Conservation (phyloP, 2,797 vertebrate species). For the Falco concolor region DNA sequence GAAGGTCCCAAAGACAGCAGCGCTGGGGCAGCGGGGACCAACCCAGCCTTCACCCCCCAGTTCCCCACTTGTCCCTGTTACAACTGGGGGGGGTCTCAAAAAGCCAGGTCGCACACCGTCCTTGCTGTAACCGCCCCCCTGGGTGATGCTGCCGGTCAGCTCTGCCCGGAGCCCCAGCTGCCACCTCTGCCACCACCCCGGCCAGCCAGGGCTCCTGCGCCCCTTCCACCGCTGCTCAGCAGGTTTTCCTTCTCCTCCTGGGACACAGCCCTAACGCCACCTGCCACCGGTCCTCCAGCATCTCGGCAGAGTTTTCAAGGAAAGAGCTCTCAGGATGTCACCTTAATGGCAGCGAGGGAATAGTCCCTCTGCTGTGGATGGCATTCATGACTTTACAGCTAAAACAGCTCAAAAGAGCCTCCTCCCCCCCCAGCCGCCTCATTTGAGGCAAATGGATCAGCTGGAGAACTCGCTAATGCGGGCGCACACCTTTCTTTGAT, state of each 20-base stretch:
- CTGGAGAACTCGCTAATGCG: neutral
- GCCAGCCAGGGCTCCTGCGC: no score
- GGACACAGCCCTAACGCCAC: neutral
- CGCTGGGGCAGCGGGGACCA: neutral
- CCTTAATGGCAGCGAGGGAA: accelerated
- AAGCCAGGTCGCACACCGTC: neutral
- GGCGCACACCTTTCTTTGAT: conserved; percentile 7
- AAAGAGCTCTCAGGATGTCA: neutral
- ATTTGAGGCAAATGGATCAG: neutral
- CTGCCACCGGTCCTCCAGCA: neutral
- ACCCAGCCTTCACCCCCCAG: no score
- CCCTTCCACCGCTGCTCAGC: neutral
- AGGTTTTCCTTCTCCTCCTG: neutral
- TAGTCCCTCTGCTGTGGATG: neutral
- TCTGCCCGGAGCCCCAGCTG: neutral
- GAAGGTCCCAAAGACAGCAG: neutral
- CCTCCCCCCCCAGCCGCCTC: neutral
- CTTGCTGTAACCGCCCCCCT: neutral
- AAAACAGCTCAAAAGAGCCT: neutral
- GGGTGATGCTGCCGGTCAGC: neutral
- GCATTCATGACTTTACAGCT: neutral
- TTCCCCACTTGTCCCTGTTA: neutral
- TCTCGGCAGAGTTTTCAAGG: neutral
- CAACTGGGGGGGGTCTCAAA: neutral
- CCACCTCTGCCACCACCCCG: neutral